Conservation (phyloP, 2,113 vertebrate genomes). For the Eurypyga helias region DNA sequence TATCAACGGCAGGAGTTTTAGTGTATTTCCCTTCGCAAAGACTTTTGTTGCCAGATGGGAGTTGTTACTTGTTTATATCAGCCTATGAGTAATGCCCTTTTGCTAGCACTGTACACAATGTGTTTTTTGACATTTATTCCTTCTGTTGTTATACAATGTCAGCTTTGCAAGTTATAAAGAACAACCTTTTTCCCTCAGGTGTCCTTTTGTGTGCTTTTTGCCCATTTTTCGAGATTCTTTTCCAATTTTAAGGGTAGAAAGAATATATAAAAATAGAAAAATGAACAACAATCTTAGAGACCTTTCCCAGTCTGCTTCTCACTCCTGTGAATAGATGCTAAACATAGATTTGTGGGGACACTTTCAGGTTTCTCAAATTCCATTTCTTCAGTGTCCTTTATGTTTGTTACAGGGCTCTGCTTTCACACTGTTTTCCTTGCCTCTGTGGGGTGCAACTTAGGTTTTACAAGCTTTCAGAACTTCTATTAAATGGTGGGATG, state of each 20-base stretch:
- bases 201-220: slow-evolving; percentile 8
- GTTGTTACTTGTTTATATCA: slow-evolving; percentile 62
- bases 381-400: neutral
- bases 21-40: neutral
- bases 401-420: neutral
- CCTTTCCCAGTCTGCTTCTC: neutral
- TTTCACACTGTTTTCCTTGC: neutral
- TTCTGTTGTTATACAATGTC: slow-evolving; percentile 32
- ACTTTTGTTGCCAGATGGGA: slow-evolving; percentile 51
- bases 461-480: neutral
- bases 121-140: slow-evolving; percentile 29
- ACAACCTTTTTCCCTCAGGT: neutral
- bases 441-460: neutral
- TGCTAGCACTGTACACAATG: neutral
- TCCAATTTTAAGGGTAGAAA: neutral
- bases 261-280: neutral
- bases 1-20: neutral
- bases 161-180: slow-evolving; percentile 22
- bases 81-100: slow-evolving; percentile 52
- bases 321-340: neutral
- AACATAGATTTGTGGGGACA: neutral
- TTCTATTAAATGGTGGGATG: neutral
- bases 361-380: neutral
- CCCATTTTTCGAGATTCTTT: neutral
- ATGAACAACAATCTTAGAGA: neutral